Evolutionary conservation across 2,888 invertebrate genomes (phyloP), one percentile per base, ranked within the genome.

Genomic region (Rhagonycha lutea): DNA sequence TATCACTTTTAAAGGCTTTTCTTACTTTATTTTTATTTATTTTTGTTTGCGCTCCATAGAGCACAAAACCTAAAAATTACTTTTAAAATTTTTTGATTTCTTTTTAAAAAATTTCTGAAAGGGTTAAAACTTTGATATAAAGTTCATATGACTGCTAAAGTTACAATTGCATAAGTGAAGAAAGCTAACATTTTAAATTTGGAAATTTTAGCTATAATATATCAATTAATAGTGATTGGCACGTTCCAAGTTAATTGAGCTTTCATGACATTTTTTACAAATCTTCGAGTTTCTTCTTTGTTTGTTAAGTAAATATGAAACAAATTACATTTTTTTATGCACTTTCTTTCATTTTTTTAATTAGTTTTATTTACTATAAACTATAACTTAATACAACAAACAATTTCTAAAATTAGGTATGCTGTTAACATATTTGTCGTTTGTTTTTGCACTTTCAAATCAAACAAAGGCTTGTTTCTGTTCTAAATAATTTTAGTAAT

Each of bases 301-400:
- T 73, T 73, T 73, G 69, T 69, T 73, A 73, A 69, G 12, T 61
- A 72, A 68, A 73, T 62, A 73, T 68, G 68, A 68, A 29, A 67
- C 29, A 26, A 32, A 68, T 68, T 18, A 23, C 8, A 26, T 68
- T 69, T 69, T 73, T 28, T 18, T 62, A 67, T 60, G 29, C 47
- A 32, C 73, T 73, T 73, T 73, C 69, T 68, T 72, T 68, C 14
- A 24, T 61, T 61, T 68, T 71, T 72, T 28, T 72, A 72, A 67
- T 18, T 23, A 47, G 65, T 65, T 70, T 26, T 71, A 71, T 47
- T 23, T 62, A 12, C 47, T n/a, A 24, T 65, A 62, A 65, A 65
- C 47, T 47, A 47, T 65, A 26, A 12, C 14, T n/a, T 65, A 14
- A n/a, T 12, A 70, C 18, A 65, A 61, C 32, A 71, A 60, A 70